Base-by-base conservation (phyloP, 2,888 invertebrate genomes). In the Eilema depressum region DNA sequence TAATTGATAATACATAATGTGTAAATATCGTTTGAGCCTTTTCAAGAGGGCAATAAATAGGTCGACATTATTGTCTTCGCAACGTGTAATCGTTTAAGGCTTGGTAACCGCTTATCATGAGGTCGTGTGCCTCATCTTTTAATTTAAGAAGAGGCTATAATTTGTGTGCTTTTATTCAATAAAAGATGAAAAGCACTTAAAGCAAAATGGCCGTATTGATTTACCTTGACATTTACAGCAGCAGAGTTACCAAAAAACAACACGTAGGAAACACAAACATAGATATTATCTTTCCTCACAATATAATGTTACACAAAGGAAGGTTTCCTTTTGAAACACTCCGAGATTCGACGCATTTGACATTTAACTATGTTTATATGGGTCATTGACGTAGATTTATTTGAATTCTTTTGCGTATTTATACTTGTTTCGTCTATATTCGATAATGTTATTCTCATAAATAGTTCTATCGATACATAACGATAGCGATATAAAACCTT, bases 201-300 rank as follows among this genome's bases (percentile, higher is more conserved):
- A 5, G 47, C 57, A 17, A 28, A 23, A 57, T n/a, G 26, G 26
- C 33, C 12, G 57, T 10, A 63, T 68, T 68, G 63, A 59, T 57
- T 69, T 69, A 41, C 68, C 68, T 69, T 69, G 68, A 63, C 63
- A 63, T 69, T 59, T 47, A 57, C 37, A 26, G 5, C 20, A 63
- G 33, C 23, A 33, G 33, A 63, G n/a, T 30, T 41, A 33, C 25
- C 53, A 23, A 61, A 30, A 47, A 47, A 61, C 12, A 30, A 61
- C 30, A n/a, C 28, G 30, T 47, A 53, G 28, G 47, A 26, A 47
- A 26, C 23, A 67, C 41, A 53, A 53, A 53, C 67, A 61, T 30
- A 61, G 61, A 67, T 67, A 61, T 61, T 67, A 62, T 67, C 61
- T 61, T 67, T 53, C 28, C 47, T 25, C 30, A 63, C 25, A 25